Percentiles rank a stretch among this genome's conserved stretches.
Conservation (phyloP, 2,888 invertebrate species). For the Amphipoea oculea region DNA sequence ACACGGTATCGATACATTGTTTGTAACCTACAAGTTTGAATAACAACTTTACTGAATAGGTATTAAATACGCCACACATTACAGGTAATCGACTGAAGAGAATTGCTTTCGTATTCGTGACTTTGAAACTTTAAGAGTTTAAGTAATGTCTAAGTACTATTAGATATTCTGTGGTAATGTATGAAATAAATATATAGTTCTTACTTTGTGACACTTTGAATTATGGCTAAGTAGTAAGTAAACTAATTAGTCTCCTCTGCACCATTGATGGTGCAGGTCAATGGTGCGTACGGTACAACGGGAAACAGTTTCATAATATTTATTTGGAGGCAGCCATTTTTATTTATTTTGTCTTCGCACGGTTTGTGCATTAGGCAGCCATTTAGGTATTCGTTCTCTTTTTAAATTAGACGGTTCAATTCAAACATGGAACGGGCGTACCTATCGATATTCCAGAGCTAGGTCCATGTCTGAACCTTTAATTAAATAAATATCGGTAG, state of each 20-base stretch:
- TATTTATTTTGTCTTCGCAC: too few relatives aligned
- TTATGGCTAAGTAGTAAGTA: not conserved
- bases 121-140: not conserved
- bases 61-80: not conserved
- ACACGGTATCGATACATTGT: slow-evolving; percentile 9
- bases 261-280: too few relatives aligned
- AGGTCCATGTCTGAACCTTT: not conserved
- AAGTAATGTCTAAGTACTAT: not conserved
- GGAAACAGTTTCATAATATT: not conserved
- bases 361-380: too few relatives aligned
- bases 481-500: not conserved
- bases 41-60: not conserved
- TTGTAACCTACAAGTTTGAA: not conserved
- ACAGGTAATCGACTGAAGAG: not conserved
- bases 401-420: not conserved
- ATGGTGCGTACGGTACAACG: too few relatives aligned
- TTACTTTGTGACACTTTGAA: not conserved
- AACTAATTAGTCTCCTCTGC: too few relatives aligned
- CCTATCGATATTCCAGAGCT: not conserved
- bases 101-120: not conserved
- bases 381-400: not conserved
- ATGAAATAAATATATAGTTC: not conserved
- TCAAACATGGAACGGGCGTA: slow-evolving; percentile 19
- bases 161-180: too few relatives aligned
- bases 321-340: not conserved